phyloP scores from a whole-genome alignment of 1,140 invertebrate species.

The Asbolus verrucosus region DNA sequence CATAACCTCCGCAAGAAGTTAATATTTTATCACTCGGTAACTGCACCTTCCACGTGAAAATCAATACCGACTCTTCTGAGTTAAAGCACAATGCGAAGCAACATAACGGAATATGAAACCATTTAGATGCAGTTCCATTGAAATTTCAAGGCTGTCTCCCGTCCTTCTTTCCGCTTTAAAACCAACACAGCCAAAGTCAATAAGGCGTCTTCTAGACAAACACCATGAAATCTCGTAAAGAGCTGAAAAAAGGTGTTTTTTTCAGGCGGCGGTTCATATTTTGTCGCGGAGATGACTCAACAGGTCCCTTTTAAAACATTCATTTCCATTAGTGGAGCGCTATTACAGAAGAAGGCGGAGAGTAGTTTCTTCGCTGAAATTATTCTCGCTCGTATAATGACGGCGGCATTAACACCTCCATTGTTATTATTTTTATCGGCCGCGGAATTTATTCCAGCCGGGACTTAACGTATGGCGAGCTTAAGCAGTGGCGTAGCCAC shows the following conservation, averaged over 20 bases:
- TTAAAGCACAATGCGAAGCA: constrained; percentile 19
- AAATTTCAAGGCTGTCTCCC: constrained; percentile 8
- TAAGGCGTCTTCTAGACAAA: too few relatives aligned
- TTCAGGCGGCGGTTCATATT: too few relatives aligned
- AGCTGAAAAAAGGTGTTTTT: too few relatives aligned
- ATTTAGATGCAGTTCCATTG: constrained; percentile 17
- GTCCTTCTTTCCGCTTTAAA: constrained; percentile 5
- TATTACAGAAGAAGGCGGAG: neutral
- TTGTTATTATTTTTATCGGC: constrained; percentile 8
- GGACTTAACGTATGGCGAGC: neutral
- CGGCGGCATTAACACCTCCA: constrained; percentile 14
- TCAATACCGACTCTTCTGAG: constrained; percentile 9
- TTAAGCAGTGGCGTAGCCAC: too few relatives aligned
- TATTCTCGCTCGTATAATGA: constrained; percentile 1
- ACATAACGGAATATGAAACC: constrained; percentile 29
- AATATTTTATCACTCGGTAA: constrained; percentile 21
- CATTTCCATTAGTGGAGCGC: constrained; percentile 39
- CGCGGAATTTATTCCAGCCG: neutral
- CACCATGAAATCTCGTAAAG: too few relatives aligned
- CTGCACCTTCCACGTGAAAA: constrained; percentile 15
- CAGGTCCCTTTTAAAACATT: constrained; percentile 42
- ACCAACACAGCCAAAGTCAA: constrained; percentile 12
- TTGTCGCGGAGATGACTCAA: neutral
- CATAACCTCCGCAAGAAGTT: constrained; percentile 28
- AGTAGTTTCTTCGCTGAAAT: constrained; percentile 18